These are phyloP conservation scores for Phalacrocorax pelagicus DNA, from an alignment of 2,113 vertebrate genomes.

Conservation along the genomic window DNA sequence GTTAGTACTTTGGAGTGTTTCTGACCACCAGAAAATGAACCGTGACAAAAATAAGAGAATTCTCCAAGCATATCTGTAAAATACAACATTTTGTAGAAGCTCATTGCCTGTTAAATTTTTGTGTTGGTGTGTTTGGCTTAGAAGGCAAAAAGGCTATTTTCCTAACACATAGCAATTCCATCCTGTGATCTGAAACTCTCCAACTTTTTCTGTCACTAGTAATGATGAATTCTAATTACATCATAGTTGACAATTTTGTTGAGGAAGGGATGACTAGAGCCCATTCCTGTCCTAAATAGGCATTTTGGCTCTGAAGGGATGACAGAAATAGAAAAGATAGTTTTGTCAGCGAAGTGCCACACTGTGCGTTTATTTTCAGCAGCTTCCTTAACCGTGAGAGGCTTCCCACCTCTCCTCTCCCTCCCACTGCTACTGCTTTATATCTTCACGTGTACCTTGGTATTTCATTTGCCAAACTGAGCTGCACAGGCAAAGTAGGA, in stretches of 20 bases:
- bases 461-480: not conserved
- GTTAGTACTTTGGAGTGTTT: not conserved
- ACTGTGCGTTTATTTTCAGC: not conserved
- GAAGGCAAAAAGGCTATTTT: not conserved
- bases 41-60: not conserved
- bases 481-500: not conserved
- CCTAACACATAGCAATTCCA: not conserved
- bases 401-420: not conserved
- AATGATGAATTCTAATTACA: not conserved
- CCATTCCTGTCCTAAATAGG: constrained; percentile 29
- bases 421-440: not conserved
- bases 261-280: not conserved
- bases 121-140: not conserved
- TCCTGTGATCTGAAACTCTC: not conserved
- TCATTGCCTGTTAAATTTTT: not conserved
- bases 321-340: not conserved
- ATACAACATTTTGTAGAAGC: not conserved
- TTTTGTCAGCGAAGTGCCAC: not conserved
- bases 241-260: not conserved
- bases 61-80: not conserved
- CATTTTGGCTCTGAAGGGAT: not conserved
- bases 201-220: not conserved
- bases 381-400: not conserved
- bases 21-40: not conserved
- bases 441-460: not conserved